Conservation (phyloP, 2,113 vertebrate species). For the Halcyon senegalensis region DNA sequence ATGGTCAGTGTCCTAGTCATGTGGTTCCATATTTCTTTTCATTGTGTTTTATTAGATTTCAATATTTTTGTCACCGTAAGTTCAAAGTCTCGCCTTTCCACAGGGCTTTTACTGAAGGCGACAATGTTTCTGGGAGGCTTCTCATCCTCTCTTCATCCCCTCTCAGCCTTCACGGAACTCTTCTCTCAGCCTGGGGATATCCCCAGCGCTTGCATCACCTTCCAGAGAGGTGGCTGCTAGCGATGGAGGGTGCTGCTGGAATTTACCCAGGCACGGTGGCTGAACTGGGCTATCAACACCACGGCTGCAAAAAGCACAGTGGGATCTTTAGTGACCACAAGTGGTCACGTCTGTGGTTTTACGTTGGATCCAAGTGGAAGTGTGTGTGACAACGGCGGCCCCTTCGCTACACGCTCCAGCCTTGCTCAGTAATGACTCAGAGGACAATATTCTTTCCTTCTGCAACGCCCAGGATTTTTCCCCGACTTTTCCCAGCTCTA, state of each 20-base stretch:
- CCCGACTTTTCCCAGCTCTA: background rate
- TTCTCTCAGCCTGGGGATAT: background rate
- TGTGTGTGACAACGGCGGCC: background rate
- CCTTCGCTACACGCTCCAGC: background rate
- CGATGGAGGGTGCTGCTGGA: background rate
- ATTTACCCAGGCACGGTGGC: background rate
- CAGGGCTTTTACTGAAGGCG: background rate
- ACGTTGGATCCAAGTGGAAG: background rate
- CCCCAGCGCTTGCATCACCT: background rate
- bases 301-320: background rate
- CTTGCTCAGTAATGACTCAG: conserved; percentile 1
- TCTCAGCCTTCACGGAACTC: background rate
- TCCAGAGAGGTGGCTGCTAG: background rate
- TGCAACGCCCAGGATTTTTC: background rate
- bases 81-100: background rate
- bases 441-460: background rate
- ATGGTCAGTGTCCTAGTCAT: no score
- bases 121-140: background rate
- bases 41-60: background rate
- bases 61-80: rapidly evolving
- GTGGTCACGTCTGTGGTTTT: background rate
- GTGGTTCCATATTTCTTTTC: background rate
- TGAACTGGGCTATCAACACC: background rate
- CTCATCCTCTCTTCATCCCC: background rate
- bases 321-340: background rate